A percentile compares a stretch with the other conserved stretches of the same genome.
These are phyloP conservation scores for Paedocypris micromegethes DNA, from an alignment of 2,797 vertebrate species.

Conservation along the genomic window DNA sequence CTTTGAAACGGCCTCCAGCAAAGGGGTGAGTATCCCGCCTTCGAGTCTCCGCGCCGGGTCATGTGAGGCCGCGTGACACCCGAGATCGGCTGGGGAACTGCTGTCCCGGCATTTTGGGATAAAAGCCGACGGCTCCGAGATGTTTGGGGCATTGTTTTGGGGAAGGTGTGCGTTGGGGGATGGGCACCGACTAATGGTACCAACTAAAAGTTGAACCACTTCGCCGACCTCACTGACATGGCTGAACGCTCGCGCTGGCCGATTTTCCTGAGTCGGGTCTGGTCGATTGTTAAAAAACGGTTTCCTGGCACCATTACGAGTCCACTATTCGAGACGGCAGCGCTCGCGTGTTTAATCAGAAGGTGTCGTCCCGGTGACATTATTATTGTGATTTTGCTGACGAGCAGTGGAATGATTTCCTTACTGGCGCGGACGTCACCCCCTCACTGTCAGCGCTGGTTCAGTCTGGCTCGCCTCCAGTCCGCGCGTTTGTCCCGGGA, in stretches of 20 bases:
- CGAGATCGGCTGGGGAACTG: slow-evolving; percentile 31
- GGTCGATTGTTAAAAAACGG: slow-evolving; percentile 6
- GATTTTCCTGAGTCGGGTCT: slow-evolving; percentile 35
- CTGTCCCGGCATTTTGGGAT: slow-evolving; percentile 40
- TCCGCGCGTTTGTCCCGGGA: slow-evolving; percentile 76
- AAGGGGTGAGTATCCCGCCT: slow-evolving; percentile 68
- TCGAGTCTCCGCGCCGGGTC: slow-evolving; percentile 53
- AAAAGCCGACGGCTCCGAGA: slow-evolving; percentile 38
- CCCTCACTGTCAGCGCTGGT: slow-evolving; percentile 50
- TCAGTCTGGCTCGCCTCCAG: slow-evolving; percentile 76
- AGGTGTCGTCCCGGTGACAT: slow-evolving; percentile 4
- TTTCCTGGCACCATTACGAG: slow-evolving; percentile 1
- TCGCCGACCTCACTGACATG: slow-evolving; percentile 45
- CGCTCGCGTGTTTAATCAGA: not conserved
- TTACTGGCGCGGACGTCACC: slow-evolving; percentile 56
- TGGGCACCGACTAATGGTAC: slow-evolving; percentile 50
- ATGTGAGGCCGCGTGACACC: slow-evolving; percentile 57
- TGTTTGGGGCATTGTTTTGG: slow-evolving; percentile 52
- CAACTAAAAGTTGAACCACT: slow-evolving; percentile 62
- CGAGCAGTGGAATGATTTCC: slow-evolving; percentile 59
- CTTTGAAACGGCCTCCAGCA: slow-evolving; percentile 63
- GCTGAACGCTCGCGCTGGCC: slow-evolving; percentile 35
- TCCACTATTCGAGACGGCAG: not conserved
- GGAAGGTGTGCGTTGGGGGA: slow-evolving; percentile 51
- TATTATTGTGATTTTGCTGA: slow-evolving; percentile 28